These are phyloP conservation scores for Porites cylindrica DNA, from an alignment of 92 coral and sea anemone species.

Conservation along the genomic window DNA sequence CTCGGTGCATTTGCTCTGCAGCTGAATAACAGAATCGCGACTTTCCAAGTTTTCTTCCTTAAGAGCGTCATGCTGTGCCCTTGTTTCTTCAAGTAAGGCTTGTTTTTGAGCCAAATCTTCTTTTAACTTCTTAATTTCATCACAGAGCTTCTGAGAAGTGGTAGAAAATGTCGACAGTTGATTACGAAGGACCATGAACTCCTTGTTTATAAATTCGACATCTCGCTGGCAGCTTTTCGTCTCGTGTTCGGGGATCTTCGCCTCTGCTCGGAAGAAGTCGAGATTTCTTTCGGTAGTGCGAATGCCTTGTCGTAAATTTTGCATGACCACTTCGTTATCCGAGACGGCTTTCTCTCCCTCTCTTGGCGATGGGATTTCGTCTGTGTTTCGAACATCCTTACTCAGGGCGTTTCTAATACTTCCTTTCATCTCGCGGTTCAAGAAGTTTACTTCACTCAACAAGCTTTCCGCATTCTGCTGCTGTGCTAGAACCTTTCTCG, in stretches of 20 bases:
- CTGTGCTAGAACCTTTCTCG: constrained; percentile 82
- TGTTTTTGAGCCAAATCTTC: constrained; percentile 74
- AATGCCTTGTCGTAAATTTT: constrained; percentile 71
- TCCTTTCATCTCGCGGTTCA: constrained; percentile 76
- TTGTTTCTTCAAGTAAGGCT: constrained; percentile 57
- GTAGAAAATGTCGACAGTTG: constrained; percentile 70
- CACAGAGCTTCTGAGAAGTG: constrained; percentile 71
- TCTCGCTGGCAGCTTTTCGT: constrained; percentile 78
- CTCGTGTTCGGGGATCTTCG: constrained; percentile 74
- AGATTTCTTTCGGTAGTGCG: constrained; percentile 75
- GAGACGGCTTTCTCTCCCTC: constrained; percentile 53
- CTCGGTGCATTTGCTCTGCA: constrained; percentile 73
- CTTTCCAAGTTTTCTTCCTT: constrained; percentile 74
- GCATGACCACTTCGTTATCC: constrained; percentile 71
- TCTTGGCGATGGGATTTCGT: constrained; percentile 55
- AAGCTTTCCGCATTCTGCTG: constrained; percentile 81
- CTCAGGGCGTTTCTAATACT: constrained; percentile 53
- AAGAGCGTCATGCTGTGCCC: constrained; percentile 47
- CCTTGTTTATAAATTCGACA: constrained; percentile 82
- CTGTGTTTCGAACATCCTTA: constrained; percentile 57
- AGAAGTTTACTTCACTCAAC: constrained; percentile 65
- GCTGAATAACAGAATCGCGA: constrained; percentile 65
- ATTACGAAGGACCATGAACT: constrained; percentile 76
- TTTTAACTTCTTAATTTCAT: constrained; percentile 68
- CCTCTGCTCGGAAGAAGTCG: constrained; percentile 77